Percentiles rank a stretch among this genome's conserved stretches.
Evolutionary conservation across 2,113 vertebrate genomes (phyloP).

Genomic region (Gambusia affinis): DNA sequence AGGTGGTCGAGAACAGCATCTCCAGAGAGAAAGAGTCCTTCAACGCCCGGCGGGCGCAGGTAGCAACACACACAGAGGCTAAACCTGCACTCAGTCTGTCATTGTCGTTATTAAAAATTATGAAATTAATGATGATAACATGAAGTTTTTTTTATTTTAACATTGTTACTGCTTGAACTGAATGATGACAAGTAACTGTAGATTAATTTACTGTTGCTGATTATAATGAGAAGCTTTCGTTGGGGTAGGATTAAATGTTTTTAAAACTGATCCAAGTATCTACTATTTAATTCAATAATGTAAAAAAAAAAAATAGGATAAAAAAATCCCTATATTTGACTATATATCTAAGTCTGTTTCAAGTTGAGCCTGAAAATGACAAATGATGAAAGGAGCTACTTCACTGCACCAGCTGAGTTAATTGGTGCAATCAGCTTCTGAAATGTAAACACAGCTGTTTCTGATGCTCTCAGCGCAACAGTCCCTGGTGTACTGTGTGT

Average conservation of each 20-base stretch:
- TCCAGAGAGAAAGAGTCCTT: slow-evolving; percentile 96
- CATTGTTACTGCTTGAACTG: neutral
- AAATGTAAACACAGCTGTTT: neutral
- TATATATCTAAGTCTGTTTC: neutral
- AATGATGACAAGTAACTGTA: neutral
- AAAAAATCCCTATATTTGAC: too few species aligned
- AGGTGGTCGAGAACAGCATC: slow-evolving; percentile 94
- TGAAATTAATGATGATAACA: neutral
- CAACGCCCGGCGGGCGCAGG: slow-evolving; percentile 94
- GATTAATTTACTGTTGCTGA: neutral
- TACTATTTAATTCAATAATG: neutral
- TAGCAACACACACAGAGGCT: slow-evolving; percentile 39
- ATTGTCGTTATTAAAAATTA: neutral
- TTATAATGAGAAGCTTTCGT: too few species aligned
- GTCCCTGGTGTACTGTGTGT: too few species aligned
- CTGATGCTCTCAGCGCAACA: neutral
- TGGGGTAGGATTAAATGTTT: too few species aligned
- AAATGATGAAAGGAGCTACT: neutral
- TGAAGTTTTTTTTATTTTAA: too few species aligned
- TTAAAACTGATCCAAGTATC: neutral
- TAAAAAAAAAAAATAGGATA: neutral
- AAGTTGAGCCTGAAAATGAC: neutral
- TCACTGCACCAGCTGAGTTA: neutral
- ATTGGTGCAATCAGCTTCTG: neutral
- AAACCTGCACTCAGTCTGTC: neutral